Conservation (phyloP, 2,888 invertebrate genomes). For the Liposcelis brunnea region DNA sequence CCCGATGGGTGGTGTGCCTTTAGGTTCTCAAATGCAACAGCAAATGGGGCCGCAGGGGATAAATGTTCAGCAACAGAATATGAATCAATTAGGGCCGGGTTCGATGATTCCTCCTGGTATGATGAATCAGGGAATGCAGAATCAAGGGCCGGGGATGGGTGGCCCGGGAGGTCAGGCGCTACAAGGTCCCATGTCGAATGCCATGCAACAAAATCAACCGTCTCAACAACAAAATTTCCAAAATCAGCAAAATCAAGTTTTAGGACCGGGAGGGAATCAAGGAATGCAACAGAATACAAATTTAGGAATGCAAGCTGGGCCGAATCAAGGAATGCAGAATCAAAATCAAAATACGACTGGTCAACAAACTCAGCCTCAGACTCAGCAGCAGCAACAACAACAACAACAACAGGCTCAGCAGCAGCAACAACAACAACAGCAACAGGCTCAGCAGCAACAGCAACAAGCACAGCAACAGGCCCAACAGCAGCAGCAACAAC, state of each 20-base stretch:
- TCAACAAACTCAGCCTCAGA: constrained; percentile 11
- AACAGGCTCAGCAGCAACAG: constrained; percentile 13
- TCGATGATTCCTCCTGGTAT: neutral
- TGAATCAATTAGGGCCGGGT: too few species aligned
- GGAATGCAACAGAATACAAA: too few species aligned
- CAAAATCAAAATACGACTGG: neutral
- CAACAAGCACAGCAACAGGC: constrained; percentile 18
- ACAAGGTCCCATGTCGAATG: too few species aligned
- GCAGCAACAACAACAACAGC: constrained; percentile 14
- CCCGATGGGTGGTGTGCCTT: too few species aligned
- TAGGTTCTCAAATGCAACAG: constrained; percentile 21
- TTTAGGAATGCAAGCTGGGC: too few species aligned
- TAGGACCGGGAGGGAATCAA: too few species aligned
- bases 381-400: constrained; percentile 20
- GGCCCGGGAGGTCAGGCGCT: too few species aligned
- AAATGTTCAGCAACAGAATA: constrained; percentile 11
- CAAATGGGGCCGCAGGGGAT: constrained; percentile 19
- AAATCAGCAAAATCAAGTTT: too few species aligned
- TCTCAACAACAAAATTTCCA: too few species aligned
- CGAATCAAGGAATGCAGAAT: too few species aligned
- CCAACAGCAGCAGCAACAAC: constrained; percentile 22
- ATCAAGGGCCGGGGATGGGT: constrained; percentile 3
- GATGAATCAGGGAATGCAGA: constrained; percentile 6
- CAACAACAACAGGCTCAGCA: constrained; percentile 15
- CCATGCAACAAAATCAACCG: too few species aligned